Base-by-base conservation (phyloP, 2,113 vertebrate species). In the Tupaia chinensis region DNA sequence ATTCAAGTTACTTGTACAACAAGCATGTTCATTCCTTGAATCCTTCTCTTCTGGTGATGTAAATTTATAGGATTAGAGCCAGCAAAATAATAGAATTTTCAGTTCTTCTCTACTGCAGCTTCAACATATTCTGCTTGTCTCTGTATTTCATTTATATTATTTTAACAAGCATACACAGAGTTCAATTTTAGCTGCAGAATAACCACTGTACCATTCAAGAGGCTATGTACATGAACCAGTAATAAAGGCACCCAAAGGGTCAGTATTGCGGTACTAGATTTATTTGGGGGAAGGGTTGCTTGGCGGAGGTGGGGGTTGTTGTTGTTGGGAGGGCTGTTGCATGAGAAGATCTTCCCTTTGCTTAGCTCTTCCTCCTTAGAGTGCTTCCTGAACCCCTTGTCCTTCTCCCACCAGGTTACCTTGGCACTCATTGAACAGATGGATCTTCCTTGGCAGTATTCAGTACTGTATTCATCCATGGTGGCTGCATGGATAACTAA, bases 1-100 rank as follows among this genome's bases (percentile, higher is more conserved):
- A 96, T 91, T 90, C 19, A 1, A 85, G 6, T 81, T 16, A 85
- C 65, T 96, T 27, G 2, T 69, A 82, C 79, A 92, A 66, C 5
- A 84, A 6, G 0, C 84, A 97, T 60, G 0, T 95, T 84, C 94
- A 96, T 93, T 94, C 91, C 95, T 89, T 0, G 10, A 29, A 86
- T 93, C 70, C 72, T 94, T 92, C 3, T 56, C 56, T 87, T 97
- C 76, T 77, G 22, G 84, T 73, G 74, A 94, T 94, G 68, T 80
- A 97, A 98, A 98, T 97, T 96, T 96, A 97, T 83, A 93, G 93
- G 96, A 97, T 89, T 89, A 85, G 74, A 95, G 94, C 88, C 95
- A 98, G 92, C 61, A 96, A 97, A 97, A 97, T 97, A 98, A 98
- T 87, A 97, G 96, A 98, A 94, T 97, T 98, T 97, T 79, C 97